A percentile compares a stretch with the other conserved stretches of the same genome.
These are phyloP conservation scores for Cerceris rybyensis DNA, from an alignment of 2,888 invertebrate species.

Conservation along the genomic window DNA sequence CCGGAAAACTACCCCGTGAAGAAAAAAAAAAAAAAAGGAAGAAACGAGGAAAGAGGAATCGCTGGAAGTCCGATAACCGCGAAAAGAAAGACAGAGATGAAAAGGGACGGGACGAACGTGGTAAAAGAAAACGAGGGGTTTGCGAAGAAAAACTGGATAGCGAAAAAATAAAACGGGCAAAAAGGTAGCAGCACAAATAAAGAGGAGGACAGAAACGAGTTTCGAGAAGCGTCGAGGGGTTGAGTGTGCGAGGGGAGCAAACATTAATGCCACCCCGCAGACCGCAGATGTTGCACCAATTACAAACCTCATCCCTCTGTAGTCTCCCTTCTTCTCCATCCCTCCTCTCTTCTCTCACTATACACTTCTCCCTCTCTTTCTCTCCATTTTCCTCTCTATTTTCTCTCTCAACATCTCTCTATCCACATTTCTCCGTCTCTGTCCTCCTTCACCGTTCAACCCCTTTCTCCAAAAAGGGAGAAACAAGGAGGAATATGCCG, in stretches of 20 bases:
- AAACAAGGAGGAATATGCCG: conserved; percentile 52
- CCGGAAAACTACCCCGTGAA: too few species aligned
- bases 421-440: conserved; percentile 3
- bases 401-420: too few species aligned
- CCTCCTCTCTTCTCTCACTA: background rate
- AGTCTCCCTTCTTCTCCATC: background rate
- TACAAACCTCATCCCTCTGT: conserved; percentile 78
- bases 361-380: conserved; percentile 18
- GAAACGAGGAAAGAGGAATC: background rate
- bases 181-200: conserved; percentile 14
- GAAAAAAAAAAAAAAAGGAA: background rate
- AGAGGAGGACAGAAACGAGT: conserved; percentile 15
- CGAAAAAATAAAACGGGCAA: conserved; percentile 6
- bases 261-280: conserved; percentile 81
- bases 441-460: conserved; percentile 4
- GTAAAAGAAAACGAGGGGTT: conserved; percentile 1
- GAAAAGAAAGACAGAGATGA: conserved; percentile 1
- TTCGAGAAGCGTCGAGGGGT: conserved; percentile 28
- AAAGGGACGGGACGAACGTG: background rate
- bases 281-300: conserved; percentile 82
- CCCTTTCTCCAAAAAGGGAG: conserved; percentile 33
- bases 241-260: conserved; percentile 71
- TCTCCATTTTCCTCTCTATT: background rate
- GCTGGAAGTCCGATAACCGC: background rate
- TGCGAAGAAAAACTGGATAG: conserved; percentile 1